These are phyloP conservation scores for Gymnocypris eckloni DNA, from an alignment of 2,797 vertebrate species.

Conservation along the genomic window DNA sequence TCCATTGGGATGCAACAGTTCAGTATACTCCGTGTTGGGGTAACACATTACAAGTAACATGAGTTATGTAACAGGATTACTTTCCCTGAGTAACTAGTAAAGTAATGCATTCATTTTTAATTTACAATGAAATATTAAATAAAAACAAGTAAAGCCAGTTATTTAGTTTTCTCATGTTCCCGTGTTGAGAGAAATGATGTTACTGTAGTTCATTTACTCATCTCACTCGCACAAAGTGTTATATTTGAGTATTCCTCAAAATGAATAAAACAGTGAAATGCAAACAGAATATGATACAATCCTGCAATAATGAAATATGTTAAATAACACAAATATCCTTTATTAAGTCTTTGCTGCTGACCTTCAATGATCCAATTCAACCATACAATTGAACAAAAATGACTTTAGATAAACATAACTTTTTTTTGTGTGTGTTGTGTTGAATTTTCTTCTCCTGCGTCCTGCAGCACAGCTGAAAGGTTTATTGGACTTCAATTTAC, in stretches of 20 bases:
- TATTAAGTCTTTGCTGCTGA: background rate
- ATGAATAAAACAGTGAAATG: background rate
- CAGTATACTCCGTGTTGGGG: background rate
- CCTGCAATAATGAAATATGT: background rate
- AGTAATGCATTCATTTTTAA: background rate
- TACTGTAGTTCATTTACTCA: no score
- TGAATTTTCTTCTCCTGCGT: no score
- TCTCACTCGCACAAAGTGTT: no score
- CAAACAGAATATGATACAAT: background rate
- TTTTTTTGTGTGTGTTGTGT: no score
- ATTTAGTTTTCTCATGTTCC: no score
- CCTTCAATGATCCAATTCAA: background rate
- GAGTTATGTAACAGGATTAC: background rate
- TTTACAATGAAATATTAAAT: background rate
- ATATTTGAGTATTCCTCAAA: background rate
- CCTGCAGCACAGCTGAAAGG: no score
- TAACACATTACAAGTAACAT: background rate
- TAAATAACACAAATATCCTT: background rate
- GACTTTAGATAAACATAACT: no score
- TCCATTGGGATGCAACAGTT: background rate
- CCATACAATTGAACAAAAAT: background rate
- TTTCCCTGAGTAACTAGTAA: background rate
- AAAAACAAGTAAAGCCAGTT: background rate
- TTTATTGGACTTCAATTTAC: no score
- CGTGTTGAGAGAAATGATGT: no score